Conservation (phyloP, 2,113 vertebrate species). For the Theristicus caerulescens region DNA sequence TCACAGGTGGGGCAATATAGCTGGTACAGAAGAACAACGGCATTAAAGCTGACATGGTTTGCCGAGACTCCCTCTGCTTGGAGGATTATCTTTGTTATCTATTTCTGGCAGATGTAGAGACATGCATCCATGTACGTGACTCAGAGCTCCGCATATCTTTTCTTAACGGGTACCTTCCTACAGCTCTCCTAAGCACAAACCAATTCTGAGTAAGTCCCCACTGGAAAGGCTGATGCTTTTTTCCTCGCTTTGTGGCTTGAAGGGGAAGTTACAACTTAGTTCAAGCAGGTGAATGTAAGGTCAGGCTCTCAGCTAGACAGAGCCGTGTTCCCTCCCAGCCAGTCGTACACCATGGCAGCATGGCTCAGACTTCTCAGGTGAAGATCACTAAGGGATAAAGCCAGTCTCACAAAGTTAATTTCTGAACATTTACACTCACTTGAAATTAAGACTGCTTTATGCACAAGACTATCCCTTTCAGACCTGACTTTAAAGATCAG, state of each 20-base stretch:
- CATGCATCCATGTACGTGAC: not conserved
- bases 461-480: not conserved
- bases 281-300: not conserved
- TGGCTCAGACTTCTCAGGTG: not conserved
- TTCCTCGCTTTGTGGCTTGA: not conserved
- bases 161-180: not conserved
- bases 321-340: not conserved
- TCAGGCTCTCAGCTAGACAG: not conserved
- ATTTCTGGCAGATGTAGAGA: not conserved
- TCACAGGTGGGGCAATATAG: not conserved
- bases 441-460: not conserved
- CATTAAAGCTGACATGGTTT: not conserved
- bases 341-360: not conserved
- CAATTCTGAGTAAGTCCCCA: not conserved
- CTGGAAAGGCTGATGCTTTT: not conserved
- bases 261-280: not conserved
- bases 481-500: not conserved
- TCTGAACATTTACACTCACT: accelerated
- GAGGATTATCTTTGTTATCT: not conserved
- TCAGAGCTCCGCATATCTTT: not conserved
- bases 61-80: not conserved
- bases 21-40: not conserved
- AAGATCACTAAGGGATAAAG: not conserved
- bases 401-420: not conserved
- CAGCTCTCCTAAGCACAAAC: not conserved